Evolutionary conservation across 2,888 invertebrate genomes (phyloP), one percentile per base, ranked within the genome.

Genomic region (Amaurobius ferox): DNA sequence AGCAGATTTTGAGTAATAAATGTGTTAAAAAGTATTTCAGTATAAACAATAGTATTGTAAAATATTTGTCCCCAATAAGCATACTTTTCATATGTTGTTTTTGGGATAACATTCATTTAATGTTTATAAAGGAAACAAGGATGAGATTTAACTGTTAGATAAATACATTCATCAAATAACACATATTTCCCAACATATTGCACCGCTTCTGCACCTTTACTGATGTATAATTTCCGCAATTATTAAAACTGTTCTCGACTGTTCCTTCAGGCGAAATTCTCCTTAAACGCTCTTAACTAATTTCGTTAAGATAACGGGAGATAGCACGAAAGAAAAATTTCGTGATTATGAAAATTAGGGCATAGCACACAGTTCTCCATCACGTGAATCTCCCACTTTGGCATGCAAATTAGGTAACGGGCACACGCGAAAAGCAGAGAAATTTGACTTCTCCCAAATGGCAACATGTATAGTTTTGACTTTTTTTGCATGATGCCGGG

Each of bases 321-420:
- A 40, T 35, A 35, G 35, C 40, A 16, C 30, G 40, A 11, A n/a
- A n/a, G 11, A 40, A 26, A 39, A 13, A 23, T 28, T 35, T 39
- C 68, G 68, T 68, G 68, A 68, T 68, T 68, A 68, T 68, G 68
- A 40, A 40, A 68, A 68, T 68, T 68, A 68, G 40, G 40, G 35
- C 64, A 64, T 64, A 30, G 29, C 64, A n/a, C 55, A 55, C 64
- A 30, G 30, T 16, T 6, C 30, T 23, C 64, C 23, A 55, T 23
- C 16, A 6, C 55, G 55, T 55, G 55, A 23, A 55, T 55, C 55
- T 19, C 11, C 55, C 55, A 55, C 55, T 55, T n/a, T 13, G 6
- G 64, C 64, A 64, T 64, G 64, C 64, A 29, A 30, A 64, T 64
- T 29, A 64, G 64, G 29, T 1, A 6, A 16, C 5, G n/a, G n/a